These are phyloP conservation scores for Orthonychiurus folsomi DNA, from an alignment of 2,888 invertebrate genomes.

Conservation along the genomic window DNA sequence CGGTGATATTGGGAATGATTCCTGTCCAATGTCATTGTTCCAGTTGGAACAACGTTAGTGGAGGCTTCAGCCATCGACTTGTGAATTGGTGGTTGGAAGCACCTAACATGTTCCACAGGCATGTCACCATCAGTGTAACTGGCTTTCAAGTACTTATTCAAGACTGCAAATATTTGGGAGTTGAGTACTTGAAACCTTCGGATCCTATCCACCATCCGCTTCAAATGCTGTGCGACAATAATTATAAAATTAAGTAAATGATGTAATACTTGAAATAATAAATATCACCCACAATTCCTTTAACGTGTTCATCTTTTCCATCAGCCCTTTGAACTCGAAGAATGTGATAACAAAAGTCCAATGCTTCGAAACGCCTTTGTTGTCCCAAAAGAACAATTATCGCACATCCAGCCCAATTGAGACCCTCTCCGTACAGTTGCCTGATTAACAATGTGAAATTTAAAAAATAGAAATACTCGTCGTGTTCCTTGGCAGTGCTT, in stretches of 20 bases:
- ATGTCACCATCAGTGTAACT: conserved; percentile 62
- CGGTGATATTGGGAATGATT: conserved; percentile 22
- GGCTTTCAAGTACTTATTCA: conserved; percentile 85
- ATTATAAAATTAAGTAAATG: conserved; percentile 26
- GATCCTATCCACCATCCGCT: conserved; percentile 95
- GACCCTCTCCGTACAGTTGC: conserved; percentile 94
- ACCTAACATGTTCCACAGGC: conserved; percentile 91
- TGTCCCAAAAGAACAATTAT: conserved; percentile 92
- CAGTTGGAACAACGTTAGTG: conserved; percentile 18
- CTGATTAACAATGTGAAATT: too few relatives aligned
- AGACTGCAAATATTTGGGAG: conserved; percentile 91
- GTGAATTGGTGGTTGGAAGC: conserved; percentile 90
- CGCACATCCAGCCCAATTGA: conserved; percentile 97
- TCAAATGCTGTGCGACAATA: conserved; percentile 78
- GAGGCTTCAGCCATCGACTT: conserved; percentile 53
- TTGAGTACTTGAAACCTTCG: conserved; percentile 95
- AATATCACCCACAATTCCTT: conserved; percentile 82
- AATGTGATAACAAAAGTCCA: conserved; percentile 98
- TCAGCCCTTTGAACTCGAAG: conserved; percentile 90
- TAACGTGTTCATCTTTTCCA: conserved; percentile 87
- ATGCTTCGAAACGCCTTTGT: conserved; percentile 88
- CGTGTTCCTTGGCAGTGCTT: neutral
- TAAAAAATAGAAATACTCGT: neutral
- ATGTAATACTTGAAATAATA: neutral
- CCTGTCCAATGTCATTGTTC: conserved; percentile 37